phyloP scores from a whole-genome alignment of 2,888 invertebrate species.

The Hirtodrosophila cameraria region DNA sequence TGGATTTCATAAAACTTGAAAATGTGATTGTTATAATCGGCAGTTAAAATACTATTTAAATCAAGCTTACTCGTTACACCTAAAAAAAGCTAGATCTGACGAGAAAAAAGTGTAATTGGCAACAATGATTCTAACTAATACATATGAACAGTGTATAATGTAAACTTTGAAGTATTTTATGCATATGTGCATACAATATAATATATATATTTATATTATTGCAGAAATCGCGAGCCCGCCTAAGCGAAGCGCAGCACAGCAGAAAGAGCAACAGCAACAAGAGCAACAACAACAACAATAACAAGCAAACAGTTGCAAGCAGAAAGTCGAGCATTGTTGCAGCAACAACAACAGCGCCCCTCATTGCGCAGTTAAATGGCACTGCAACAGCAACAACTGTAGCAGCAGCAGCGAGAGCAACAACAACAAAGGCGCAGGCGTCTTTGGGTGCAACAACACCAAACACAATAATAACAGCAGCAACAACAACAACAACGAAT shows the following conservation, averaged over 20 bases:
- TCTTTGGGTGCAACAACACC: slow-evolving; percentile 60
- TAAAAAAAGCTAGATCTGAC: no score
- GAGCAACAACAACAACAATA: slow-evolving; percentile 42
- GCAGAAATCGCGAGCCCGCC: slow-evolving; percentile 80
- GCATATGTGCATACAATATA: background rate
- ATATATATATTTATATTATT: slow-evolving; percentile 26
- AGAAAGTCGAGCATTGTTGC: slow-evolving; percentile 57
- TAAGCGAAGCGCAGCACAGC: slow-evolving; percentile 66
- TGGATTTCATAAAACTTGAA: no score
- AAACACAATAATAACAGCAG: slow-evolving; percentile 36
- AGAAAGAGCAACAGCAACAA: slow-evolving; percentile 47
- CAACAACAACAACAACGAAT: slow-evolving; percentile 64
- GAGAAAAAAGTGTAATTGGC: no score
- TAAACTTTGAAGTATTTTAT: no score
- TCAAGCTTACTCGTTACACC: no score
- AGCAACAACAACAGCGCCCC: slow-evolving; percentile 31
- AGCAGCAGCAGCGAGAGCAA: slow-evolving; percentile 32
- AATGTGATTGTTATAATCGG: no score
- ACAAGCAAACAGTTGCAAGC: slow-evolving; percentile 40
- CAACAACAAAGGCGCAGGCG: slow-evolving; percentile 73
- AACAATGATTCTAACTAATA: background rate
- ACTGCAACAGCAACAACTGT: slow-evolving; percentile 33
- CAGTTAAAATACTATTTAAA: no score
- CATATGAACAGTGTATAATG: no score
- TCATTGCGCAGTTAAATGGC: slow-evolving; percentile 62